Conservation (phyloP, 2,888 invertebrate genomes). For the Tachystola acroxantha region DNA sequence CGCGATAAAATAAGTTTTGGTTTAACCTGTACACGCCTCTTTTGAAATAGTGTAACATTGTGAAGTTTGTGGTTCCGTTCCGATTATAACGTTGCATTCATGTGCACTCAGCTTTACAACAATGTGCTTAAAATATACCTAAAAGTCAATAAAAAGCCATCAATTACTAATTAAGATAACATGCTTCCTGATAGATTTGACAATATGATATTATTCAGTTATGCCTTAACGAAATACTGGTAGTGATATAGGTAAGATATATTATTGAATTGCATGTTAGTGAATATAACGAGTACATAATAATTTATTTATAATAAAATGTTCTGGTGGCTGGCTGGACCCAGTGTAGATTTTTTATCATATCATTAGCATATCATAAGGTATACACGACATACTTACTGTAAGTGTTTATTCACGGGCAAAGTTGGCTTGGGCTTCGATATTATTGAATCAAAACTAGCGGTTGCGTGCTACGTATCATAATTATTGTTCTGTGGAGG, state of each 20-base stretch:
- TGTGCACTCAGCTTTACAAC: slow-evolving; percentile 7
- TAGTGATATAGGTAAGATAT: slow-evolving; percentile 62
- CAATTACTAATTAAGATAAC: slow-evolving; percentile 70
- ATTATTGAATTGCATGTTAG: slow-evolving; percentile 63
- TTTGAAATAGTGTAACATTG: too few species aligned
- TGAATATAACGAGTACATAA: slow-evolving; percentile 37
- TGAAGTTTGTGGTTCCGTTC: too few species aligned
- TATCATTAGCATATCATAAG: slow-evolving; percentile 75
- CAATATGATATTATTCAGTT: slow-evolving; percentile 68
- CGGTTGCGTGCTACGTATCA: neutral
- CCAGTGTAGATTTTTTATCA: slow-evolving; percentile 74
- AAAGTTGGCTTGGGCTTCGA: slow-evolving; percentile 29
- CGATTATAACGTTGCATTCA: neutral
- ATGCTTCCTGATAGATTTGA: slow-evolving; percentile 77
- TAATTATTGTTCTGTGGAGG: neutral
- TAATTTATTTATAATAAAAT: slow-evolving; percentile 35
- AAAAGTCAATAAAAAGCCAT: slow-evolving; percentile 57
- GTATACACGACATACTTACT: slow-evolving; percentile 33
- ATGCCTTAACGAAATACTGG: slow-evolving; percentile 70
- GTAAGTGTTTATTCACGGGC: slow-evolving; percentile 36
- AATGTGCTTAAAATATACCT: slow-evolving; percentile 16
- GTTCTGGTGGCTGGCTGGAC: slow-evolving; percentile 55
- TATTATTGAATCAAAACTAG: neutral
- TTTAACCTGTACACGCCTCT: neutral
- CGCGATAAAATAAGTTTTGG: neutral